These are phyloP conservation scores for Nycticryphes semicollaris DNA, from an alignment of 2,113 vertebrate genomes.

Conservation along the genomic window DNA sequence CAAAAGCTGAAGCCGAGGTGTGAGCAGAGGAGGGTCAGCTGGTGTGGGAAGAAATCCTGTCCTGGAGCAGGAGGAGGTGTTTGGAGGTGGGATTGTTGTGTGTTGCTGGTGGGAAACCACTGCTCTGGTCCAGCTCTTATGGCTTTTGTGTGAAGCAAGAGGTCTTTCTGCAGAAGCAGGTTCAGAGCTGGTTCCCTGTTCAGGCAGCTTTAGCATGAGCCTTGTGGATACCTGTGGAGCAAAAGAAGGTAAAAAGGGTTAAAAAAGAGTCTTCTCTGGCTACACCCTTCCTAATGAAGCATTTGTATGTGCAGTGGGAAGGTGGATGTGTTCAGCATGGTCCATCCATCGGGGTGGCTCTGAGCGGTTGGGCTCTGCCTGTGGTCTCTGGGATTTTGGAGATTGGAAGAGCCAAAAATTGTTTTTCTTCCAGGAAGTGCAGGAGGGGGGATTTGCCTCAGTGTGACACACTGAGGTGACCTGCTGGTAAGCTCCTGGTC, in stretches of 20 bases:
- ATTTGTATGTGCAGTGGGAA: not conserved
- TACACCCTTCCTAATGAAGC: accelerated
- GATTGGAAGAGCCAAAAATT: not conserved
- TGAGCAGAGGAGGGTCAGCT: not conserved
- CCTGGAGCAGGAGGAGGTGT: not conserved
- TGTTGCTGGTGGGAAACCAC: not conserved
- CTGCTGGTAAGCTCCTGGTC: not conserved
- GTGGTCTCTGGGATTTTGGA: not conserved
- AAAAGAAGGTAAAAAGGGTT: not conserved
- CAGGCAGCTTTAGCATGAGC: not conserved
- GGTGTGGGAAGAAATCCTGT: not conserved
- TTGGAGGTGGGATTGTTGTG: not conserved
- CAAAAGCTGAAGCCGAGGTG: not conserved
- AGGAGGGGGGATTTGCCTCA: not conserved
- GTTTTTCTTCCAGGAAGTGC: not conserved
- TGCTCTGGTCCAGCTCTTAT: accelerated
- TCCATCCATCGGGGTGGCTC: not conserved
- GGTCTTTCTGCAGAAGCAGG: not conserved
- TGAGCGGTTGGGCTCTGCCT: not conserved
- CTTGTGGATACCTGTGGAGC: not conserved
- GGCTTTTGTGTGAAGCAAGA: not conserved
- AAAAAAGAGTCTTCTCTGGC: not conserved
- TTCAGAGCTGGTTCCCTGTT: not conserved
- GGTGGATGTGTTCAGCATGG: not conserved
- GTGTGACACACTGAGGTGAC: not conserved